These are phyloP conservation scores for Lycocerus yunnanus DNA, from an alignment of 2,888 invertebrate genomes.

Conservation along the genomic window DNA sequence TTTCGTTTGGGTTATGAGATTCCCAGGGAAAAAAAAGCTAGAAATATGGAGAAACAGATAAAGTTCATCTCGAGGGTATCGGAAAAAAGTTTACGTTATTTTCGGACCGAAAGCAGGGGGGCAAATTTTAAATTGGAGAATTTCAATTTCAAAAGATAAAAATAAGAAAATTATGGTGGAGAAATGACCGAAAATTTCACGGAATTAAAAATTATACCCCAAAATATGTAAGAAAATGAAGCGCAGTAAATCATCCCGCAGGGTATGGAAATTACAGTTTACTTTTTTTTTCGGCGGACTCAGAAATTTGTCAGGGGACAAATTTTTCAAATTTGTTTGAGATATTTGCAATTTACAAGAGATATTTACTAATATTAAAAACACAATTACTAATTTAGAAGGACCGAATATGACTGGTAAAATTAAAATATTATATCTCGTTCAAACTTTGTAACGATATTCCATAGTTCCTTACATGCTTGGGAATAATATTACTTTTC, in stretches of 20 bases:
- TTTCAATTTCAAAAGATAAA: conserved; percentile 3
- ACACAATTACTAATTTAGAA: too few relatives aligned
- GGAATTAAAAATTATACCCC: conserved; percentile 52
- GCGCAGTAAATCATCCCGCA: conserved; percentile 45
- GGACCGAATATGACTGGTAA: too few relatives aligned
- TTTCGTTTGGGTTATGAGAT: conserved; percentile 37
- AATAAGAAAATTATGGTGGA: background rate
- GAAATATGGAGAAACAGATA: conserved; percentile 14
- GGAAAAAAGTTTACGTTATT: background rate
- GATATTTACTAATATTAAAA: too few relatives aligned
- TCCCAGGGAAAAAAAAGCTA: conserved; percentile 10
- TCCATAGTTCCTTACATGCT: too few relatives aligned
- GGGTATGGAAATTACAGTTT: conserved; percentile 3
- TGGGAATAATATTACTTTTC: too few relatives aligned
- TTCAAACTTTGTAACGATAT: too few relatives aligned
- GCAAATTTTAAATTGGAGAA: too few relatives aligned
- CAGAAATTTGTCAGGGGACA: background rate
- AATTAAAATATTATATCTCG: too few relatives aligned
- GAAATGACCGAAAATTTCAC: conserved; percentile 37
- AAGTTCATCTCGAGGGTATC: background rate
- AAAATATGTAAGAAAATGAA: conserved; percentile 50
- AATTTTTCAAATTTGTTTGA: too few relatives aligned
- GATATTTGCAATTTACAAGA: too few relatives aligned
- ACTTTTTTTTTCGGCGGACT: background rate
- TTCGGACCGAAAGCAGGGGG: background rate